Percentiles rank a stretch among this genome's conserved stretches.
These are phyloP conservation scores for Rhinophrynus dorsalis DNA, from an alignment of 2,797 vertebrate genomes.

Conservation along the genomic window DNA sequence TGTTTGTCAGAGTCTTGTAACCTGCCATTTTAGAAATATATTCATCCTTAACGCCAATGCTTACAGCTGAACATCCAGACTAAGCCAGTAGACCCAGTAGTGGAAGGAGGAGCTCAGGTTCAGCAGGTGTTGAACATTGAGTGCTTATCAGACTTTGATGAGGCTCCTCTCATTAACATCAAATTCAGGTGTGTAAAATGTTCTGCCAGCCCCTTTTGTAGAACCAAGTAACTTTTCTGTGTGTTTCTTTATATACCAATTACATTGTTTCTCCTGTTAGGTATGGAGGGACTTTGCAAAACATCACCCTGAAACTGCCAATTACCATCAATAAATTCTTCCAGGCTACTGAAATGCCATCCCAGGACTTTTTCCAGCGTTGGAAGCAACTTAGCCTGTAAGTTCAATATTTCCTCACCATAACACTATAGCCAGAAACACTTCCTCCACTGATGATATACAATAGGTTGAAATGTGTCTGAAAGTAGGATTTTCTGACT, in stretches of 20 bases:
- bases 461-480: too few relatives aligned
- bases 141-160: conserved; percentile 83
- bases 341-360: conserved; percentile 89
- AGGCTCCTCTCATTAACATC: conserved; percentile 82
- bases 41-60: conserved; percentile 70
- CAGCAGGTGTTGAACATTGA: conserved; percentile 94
- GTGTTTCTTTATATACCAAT: not conserved
- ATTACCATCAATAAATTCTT: conserved; percentile 95
- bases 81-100: conserved; percentile 83
- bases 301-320: conserved; percentile 84
- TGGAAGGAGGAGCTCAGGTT: conserved; percentile 89
- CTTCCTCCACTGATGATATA: too few relatives aligned
- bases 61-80: conserved; percentile 88
- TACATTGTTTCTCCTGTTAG: conserved; percentile 55
- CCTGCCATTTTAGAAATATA: too few relatives aligned
- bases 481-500: too few relatives aligned
- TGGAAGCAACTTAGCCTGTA: conserved; percentile 94
- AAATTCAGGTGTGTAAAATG: conserved; percentile 78
- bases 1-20: too few relatives aligned
- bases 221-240: not conserved
- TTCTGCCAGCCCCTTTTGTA: not conserved
- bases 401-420: conserved; percentile 43
- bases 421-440: too few relatives aligned
- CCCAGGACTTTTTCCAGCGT: conserved; percentile 90
- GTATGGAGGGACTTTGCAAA: conserved; percentile 86